Conservation (phyloP, 2,797 vertebrate species). For the Enteromius argenteus region DNA sequence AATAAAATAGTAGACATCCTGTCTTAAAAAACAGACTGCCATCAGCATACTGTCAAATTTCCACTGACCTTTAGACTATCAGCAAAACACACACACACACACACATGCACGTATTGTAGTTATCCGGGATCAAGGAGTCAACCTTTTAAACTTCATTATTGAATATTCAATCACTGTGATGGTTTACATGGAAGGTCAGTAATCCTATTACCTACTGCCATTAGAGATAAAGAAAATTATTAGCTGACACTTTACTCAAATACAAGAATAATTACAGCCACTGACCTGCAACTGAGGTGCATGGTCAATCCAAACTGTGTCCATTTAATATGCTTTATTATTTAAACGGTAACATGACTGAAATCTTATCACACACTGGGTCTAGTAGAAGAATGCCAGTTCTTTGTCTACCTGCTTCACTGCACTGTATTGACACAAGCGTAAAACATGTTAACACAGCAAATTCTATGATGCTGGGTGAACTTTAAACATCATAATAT, state of each 20-base stretch:
- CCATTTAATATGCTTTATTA: not conserved
- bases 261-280: not conserved
- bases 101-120: not conserved
- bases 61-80: constrained; percentile 46
- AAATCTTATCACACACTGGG: not conserved
- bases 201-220: constrained; percentile 76
- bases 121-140: constrained; percentile 11
- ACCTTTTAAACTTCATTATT: constrained; percentile 73
- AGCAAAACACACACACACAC: not conserved
- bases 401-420: constrained; percentile 19
- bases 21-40: constrained; percentile 13
- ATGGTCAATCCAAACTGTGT: not conserved
- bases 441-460: constrained; percentile 80
- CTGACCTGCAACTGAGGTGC: not conserved
- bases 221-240: constrained; percentile 14
- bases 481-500: constrained; percentile 24
- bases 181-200: constrained; percentile 68
- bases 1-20: constrained; percentile 42
- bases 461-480: constrained; percentile 67
- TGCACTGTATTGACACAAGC: constrained; percentile 43
- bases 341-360: not conserved
- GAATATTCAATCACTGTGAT: constrained; percentile 78
- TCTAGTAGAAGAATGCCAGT: not conserved
- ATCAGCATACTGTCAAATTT: constrained; percentile 44
- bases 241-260: not conserved